Base-by-base conservation (phyloP, 1,140 invertebrate species). In the Neodiprion fabricii region DNA sequence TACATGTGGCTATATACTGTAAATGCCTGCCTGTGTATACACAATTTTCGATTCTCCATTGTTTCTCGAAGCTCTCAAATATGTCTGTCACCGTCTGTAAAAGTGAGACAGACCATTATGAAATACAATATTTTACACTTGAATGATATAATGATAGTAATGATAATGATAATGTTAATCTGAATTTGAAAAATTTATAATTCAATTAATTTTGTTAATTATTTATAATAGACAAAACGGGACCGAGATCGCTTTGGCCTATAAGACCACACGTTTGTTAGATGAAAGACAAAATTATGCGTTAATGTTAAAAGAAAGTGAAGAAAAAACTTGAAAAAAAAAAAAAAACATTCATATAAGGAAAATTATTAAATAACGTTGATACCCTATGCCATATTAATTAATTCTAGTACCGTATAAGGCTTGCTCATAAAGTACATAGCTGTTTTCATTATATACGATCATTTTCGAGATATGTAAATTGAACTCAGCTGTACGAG, bases 191-290 rank as follows among this genome's bases (percentile, higher is more conserved):
- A 61, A 61, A 61, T 61, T 61, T 61, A 61, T 40, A 40, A 40
- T 61, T 9, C 53, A 61, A 61, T 61, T 61, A 5, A 61, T 61
- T 61, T 61, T 61, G 53, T 61, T 61, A 61, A 61, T 61, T 61
- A 61, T 61, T 61, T 61, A 61, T 61, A 61, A 61, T 61, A 5
- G 53, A 61, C n/a, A 61, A 14, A 61, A 61, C 53, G 53, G 53
- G 53, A 61, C 53, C 53, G 53, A 61, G 53, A 61, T 61, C 53
- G 53, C 53, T 61, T 61, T 61, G 53, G 53, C n/a, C 53, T 61
- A 5, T 61, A 61, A 61, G 53, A 61, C 53, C 53, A 61, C 53
- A 61, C 53, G 53, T 61, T 61, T 61, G 4, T 61, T 61, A 61
- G 53, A 61, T 61, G n/a, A 61, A 14, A 40, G 5, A 40, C 28